Evolutionary conservation across 64 coral and sea anemone species (phyloP).

Genomic region (Orbicella faveolata): DNA sequence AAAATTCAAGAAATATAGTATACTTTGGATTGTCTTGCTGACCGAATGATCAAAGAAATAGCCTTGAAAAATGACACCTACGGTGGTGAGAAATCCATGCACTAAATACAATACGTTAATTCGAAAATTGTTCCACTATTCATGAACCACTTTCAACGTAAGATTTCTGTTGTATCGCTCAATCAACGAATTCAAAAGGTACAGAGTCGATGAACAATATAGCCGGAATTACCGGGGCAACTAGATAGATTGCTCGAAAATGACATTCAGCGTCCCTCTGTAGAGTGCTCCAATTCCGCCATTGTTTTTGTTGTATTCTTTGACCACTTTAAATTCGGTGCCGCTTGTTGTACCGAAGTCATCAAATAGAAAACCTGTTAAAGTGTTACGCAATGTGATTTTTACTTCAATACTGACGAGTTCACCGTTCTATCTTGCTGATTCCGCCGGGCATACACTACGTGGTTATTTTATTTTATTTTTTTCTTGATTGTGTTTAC

Average conservation of each 20-base stretch:
- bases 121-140: neutral
- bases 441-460: neutral
- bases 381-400: no score
- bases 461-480: neutral
- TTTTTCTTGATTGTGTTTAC: no score
- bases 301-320: neutral
- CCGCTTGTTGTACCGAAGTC: neutral
- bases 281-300: neutral
- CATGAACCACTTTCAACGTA: neutral
- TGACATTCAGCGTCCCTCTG: neutral
- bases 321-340: neutral
- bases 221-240: slow-evolving; percentile 4
- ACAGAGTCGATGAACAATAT: slow-evolving; percentile 5
- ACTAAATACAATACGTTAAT: neutral
- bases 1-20: no score
- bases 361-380: neutral
- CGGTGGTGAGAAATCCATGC: neutral
- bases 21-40: no score
- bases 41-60: neutral
- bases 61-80: neutral
- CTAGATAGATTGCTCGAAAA: slow-evolving; percentile 20
- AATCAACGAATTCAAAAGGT: slow-evolving; percentile 2
- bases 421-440: neutral
- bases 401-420: neutral
- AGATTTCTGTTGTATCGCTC: slow-evolving; percentile 18